phyloP scores from a whole-genome alignment of 37 sponge, comb jelly and placozoan genomes.

The Aplysina aerophoba region DNA sequence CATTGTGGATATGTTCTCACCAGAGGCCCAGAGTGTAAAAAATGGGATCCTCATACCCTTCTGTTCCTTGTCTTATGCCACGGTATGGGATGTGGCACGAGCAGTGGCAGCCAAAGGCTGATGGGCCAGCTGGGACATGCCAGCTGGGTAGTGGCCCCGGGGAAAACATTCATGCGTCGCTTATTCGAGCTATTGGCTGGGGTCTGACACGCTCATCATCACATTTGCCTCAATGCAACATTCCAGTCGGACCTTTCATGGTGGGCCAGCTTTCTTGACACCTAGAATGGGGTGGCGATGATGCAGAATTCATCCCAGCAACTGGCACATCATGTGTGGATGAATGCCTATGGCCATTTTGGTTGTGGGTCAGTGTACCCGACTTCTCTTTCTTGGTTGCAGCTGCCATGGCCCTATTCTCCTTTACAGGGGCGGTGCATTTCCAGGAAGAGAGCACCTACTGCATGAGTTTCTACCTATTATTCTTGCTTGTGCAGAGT shows the following conservation, averaged over 20 bases:
- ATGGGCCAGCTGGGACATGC: too few species aligned
- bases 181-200: background rate
- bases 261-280: background rate
- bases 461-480: slow-evolving; percentile 48
- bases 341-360: too few species aligned
- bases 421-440: background rate
- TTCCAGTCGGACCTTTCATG: background rate
- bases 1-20: slow-evolving; percentile 20
- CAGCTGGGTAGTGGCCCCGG: background rate
- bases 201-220: background rate
- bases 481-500: slow-evolving; percentile 19
- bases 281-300: background rate
- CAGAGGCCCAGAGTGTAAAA: slow-evolving; percentile 20
- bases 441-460: background rate
- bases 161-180: slow-evolving; percentile 12
- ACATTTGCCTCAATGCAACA: background rate
- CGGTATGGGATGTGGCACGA: too few species aligned
- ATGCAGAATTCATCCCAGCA: too few species aligned
- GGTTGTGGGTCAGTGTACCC: too few species aligned
- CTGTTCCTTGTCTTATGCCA: too few species aligned
- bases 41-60: too few species aligned
- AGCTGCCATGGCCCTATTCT: background rate
- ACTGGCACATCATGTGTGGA: background rate
- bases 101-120: too few species aligned
- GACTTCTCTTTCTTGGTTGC: background rate